Conservation (phyloP, 2,113 vertebrate species). For the Turdus rufiventris region DNA sequence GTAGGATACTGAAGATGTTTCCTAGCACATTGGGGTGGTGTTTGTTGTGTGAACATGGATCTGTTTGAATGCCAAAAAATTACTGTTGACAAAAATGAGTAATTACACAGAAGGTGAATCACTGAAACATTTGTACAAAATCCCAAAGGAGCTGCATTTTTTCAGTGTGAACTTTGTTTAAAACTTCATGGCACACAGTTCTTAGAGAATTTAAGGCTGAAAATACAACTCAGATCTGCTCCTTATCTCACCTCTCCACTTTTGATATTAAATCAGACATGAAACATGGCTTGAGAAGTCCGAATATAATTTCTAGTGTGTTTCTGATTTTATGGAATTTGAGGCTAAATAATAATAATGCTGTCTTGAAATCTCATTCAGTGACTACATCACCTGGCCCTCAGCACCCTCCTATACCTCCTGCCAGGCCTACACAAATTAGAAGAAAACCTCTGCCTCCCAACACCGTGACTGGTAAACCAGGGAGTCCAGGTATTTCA, state of each 20-base stretch:
- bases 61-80: background rate
- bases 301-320: background rate
- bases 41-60: background rate
- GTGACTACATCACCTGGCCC: slow-evolving; percentile 37
- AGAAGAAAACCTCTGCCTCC: slow-evolving; percentile 72
- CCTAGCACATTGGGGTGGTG: background rate
- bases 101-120: background rate
- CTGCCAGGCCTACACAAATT: slow-evolving; percentile 59
- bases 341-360: background rate
- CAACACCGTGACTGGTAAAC: slow-evolving; percentile 75
- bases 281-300: background rate
- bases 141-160: background rate
- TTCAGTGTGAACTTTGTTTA: background rate
- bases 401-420: slow-evolving; percentile 25
- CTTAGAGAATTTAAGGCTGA: background rate
- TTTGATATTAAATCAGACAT: background rate
- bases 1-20: background rate
- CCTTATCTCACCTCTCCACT: background rate
- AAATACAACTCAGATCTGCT: background rate
- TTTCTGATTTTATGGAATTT: background rate
- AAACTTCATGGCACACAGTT: background rate
- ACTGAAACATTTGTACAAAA: background rate
- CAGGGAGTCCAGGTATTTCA: slow-evolving; percentile 71
- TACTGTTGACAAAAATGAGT: background rate
- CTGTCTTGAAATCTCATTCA: slow-evolving; percentile 44